phyloP scores from a whole-genome alignment of 2,888 invertebrate genomes.

The Alentia gelatinosa region DNA sequence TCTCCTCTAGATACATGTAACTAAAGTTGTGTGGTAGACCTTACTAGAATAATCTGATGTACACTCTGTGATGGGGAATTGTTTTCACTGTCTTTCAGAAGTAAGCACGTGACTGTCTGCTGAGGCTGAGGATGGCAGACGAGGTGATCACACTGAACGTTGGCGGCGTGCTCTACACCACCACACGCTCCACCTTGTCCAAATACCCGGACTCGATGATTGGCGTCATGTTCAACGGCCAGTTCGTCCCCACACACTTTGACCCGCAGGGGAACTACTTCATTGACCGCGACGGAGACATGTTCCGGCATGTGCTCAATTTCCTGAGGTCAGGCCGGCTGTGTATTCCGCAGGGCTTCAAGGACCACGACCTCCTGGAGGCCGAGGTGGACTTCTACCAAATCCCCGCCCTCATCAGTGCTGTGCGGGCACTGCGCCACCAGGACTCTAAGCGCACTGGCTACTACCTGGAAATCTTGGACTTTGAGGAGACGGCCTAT shows the following conservation, averaged over 20 bases:
- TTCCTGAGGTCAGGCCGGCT: constrained; percentile 69
- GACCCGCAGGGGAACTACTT: constrained; percentile 69
- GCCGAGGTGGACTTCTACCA: constrained; percentile 72
- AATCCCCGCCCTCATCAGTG: constrained; percentile 59
- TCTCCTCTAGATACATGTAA: too few species aligned
- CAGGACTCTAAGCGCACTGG: constrained; percentile 57
- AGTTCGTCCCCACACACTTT: constrained; percentile 64
- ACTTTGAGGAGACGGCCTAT: constrained; percentile 70
- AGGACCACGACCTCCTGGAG: constrained; percentile 70
- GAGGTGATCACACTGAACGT: constrained; percentile 70
- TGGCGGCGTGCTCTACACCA: constrained; percentile 70
- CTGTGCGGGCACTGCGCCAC: constrained; percentile 43
- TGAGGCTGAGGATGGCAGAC: constrained; percentile 30
- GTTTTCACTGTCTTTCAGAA: neutral
- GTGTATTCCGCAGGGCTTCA: constrained; percentile 69
- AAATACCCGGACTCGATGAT: constrained; percentile 71
- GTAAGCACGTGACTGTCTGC: neutral
- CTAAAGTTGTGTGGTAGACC: too few species aligned
- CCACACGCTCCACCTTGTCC: constrained; percentile 67
- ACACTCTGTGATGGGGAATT: neutral
- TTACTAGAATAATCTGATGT: too few species aligned
- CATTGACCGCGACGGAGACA: constrained; percentile 71
- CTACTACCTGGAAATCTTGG: constrained; percentile 68
- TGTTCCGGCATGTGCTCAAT: constrained; percentile 71
- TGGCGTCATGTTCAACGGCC: constrained; percentile 69